Conservation (phyloP, 2,113 vertebrate genomes). For the Salvator merianae region DNA sequence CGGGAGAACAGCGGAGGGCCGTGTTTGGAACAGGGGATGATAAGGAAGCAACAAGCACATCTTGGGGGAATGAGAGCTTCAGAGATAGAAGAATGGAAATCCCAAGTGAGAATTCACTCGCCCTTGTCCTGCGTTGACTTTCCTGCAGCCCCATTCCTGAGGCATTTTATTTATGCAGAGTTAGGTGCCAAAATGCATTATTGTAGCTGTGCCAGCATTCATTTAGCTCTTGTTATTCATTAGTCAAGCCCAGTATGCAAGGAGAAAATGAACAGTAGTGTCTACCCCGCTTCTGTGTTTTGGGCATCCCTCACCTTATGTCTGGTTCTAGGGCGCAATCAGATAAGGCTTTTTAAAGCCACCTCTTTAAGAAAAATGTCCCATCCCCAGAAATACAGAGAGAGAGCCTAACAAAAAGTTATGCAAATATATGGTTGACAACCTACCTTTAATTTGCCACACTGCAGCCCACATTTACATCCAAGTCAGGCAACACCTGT, state of each 20-base stretch:
- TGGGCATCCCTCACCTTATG: no score
- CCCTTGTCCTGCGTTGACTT: constrained; percentile 42
- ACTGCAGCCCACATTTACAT: no score
- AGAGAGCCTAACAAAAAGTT: no score
- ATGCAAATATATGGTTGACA: no score
- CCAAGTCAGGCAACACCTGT: no score
- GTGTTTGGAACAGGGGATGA: neutral
- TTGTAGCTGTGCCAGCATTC: constrained; percentile 34
- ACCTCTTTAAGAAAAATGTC: no score
- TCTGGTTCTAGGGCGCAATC: no score
- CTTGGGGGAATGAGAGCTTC: neutral
- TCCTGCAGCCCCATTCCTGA: constrained; percentile 8
- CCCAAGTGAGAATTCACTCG: constrained; percentile 61
- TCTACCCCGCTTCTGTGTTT: constrained; percentile 32
- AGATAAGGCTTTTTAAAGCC: no score
- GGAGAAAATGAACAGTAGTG: constrained; percentile 35
- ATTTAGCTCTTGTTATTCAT: constrained; percentile 51
- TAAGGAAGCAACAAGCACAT: constrained; percentile 24
- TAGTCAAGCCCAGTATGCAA: constrained; percentile 43
- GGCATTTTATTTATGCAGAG: constrained; percentile 52
- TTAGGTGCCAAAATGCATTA: constrained; percentile 50
- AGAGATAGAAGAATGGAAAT: constrained; percentile 33
- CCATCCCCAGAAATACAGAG: no score
- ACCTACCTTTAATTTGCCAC: no score
- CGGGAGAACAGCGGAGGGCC: neutral